A percentile compares a stretch with the other conserved stretches of the same genome.
phyloP scores from a whole-genome alignment of 2,797 vertebrate species.

The Brotogeris chrysoptera region DNA sequence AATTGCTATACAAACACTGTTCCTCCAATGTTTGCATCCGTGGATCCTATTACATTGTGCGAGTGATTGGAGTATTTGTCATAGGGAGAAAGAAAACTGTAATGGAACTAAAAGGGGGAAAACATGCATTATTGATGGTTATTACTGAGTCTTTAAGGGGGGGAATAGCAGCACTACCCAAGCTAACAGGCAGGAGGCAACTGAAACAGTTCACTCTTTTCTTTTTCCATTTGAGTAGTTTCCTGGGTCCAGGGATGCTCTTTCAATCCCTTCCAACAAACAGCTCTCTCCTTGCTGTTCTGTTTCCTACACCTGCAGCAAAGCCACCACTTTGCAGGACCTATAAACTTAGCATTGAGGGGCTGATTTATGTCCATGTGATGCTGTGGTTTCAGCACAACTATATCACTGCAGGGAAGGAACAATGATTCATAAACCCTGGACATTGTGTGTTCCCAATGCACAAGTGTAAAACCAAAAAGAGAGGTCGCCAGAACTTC shows the following conservation, averaged over 20 bases:
- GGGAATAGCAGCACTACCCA: neutral
- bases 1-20: neutral
- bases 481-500: neutral
- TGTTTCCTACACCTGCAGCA: neutral
- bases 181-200: neutral
- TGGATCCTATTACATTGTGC: neutral
- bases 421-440: neutral
- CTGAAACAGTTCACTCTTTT: neutral
- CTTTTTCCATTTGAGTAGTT: neutral
- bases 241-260: neutral
- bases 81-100: neutral
- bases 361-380: neutral
- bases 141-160: neutral
- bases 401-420: neutral
- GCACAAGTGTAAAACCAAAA: neutral
- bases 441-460: neutral
- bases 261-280: neutral
- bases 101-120: conserved; percentile 10
- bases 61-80: neutral
- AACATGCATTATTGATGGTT: conserved; percentile 41
- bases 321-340: neutral
- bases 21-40: neutral
- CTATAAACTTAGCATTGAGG: neutral
- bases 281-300: neutral
- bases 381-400: neutral